Conservation (phyloP, 2,113 vertebrate genomes). For the Stigmatopora argus region DNA sequence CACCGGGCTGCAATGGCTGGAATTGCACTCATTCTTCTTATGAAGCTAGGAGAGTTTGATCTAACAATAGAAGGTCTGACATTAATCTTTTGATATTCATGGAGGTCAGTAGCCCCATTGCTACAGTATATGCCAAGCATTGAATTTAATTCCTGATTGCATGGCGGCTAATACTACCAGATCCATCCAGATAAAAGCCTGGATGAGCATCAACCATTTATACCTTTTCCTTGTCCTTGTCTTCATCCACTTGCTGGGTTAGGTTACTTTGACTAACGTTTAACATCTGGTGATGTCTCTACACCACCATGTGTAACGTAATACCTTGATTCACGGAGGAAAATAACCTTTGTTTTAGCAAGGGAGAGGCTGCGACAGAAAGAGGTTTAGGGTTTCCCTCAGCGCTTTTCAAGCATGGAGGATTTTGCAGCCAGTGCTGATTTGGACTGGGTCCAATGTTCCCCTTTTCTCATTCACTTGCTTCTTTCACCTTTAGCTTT, state of each 20-base stretch:
- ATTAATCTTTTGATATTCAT: constrained; percentile 64
- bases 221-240: constrained; percentile 35
- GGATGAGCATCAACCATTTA: constrained; percentile 8
- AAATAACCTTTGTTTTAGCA: constrained; percentile 63
- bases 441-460: constrained; percentile 20
- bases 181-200: constrained; percentile 36
- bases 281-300: constrained; percentile 66
- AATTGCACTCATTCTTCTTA: constrained; percentile 53
- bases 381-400: constrained; percentile 66
- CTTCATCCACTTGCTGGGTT: constrained; percentile 40
- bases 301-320: constrained; percentile 62
- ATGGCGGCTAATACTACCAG: constrained; percentile 45
- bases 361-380: constrained; percentile 50
- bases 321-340: constrained; percentile 60
- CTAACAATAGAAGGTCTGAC: constrained; percentile 62
- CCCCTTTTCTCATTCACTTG: constrained; percentile 24
- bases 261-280: constrained; percentile 66
- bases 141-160: constrained; percentile 52
- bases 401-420: constrained; percentile 59
- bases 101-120: constrained; percentile 55
- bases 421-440: constrained; percentile 42
- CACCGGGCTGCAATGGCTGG: constrained; percentile 38
- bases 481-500: constrained; percentile 42
- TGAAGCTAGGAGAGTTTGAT: constrained; percentile 24
- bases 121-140: constrained; percentile 56